These are phyloP conservation scores for Heterodera schachtii DNA, from an alignment of 1,140 invertebrate genomes.

Conservation along the genomic window DNA sequence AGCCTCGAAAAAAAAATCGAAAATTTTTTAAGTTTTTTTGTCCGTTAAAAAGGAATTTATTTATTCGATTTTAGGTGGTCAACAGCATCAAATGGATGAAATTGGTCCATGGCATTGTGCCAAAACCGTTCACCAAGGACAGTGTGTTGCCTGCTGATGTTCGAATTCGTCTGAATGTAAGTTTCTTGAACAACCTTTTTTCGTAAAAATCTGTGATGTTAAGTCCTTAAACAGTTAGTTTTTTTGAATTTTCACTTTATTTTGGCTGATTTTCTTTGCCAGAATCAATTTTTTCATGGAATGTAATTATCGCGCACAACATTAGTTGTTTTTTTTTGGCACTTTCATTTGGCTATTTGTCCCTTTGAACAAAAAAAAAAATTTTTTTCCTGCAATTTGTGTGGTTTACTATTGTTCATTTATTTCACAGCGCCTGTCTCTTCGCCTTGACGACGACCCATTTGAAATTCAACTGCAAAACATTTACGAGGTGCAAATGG, in stretches of 20 bases:
- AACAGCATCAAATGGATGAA: conserved; percentile 91
- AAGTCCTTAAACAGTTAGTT: no score
- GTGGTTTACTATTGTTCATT: background rate
- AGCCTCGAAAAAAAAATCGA: background rate
- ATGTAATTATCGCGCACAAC: no score
- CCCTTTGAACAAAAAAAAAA: no score
- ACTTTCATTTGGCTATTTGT: no score
- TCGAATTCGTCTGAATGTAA: conserved; percentile 77
- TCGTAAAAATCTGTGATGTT: no score
- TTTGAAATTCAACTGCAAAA: conserved; percentile 94
- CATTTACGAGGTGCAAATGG: conserved; percentile 91
- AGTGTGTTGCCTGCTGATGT: conserved; percentile 81
- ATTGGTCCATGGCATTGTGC: conserved; percentile 75
- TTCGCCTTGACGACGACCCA: conserved; percentile 94
- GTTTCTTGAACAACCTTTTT: no score
- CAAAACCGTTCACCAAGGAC: conserved; percentile 73
- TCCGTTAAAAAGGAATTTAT: background rate
- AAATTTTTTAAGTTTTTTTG: background rate
- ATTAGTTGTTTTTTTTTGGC: no score
- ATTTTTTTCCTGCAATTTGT: background rate
- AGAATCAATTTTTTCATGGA: no score
- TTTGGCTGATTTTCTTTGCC: no score
- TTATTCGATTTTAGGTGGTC: conserved; percentile 67
- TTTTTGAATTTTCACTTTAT: no score
- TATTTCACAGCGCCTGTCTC: conserved; percentile 68